These are phyloP conservation scores for Haliclystus octoradiatus DNA, from an alignment of 30 jellyfish, hydroid and myxozoan genomes.

Conservation along the genomic window DNA sequence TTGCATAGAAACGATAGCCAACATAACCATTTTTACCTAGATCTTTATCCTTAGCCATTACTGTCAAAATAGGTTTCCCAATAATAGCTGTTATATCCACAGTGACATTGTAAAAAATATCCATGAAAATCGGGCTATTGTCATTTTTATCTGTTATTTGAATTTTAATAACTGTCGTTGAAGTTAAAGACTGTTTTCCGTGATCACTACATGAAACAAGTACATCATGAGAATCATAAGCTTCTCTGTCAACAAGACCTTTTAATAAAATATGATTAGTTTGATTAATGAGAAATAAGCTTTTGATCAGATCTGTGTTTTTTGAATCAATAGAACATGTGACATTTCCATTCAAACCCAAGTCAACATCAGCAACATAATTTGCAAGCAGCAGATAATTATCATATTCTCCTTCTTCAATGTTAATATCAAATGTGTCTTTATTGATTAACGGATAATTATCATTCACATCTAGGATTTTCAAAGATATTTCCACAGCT, in stretches of 20 bases:
- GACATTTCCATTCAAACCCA: neutral
- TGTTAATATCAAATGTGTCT: neutral
- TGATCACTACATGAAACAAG: neutral
- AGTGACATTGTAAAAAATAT: neutral
- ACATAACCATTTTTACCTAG: neutral
- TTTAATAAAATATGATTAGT: neutral
- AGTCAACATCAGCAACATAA: neutral
- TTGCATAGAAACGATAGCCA: neutral
- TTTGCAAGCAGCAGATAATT: neutral
- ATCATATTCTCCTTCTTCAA: neutral
- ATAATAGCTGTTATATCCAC: neutral
- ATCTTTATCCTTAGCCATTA: neutral
- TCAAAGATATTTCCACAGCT: neutral
- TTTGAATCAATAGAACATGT: neutral
- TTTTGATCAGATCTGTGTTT: neutral
- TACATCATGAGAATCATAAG: neutral
- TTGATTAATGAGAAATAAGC: neutral
- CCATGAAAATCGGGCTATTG: neutral
- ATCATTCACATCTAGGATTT: neutral
- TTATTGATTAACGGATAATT: neutral
- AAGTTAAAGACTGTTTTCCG: neutral
- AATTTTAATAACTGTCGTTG: neutral
- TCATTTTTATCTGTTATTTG: neutral
- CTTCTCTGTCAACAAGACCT: neutral
- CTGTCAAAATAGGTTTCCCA: neutral